These are phyloP conservation scores for Catostomus latipinnis DNA, from an alignment of 2,797 vertebrate genomes.

Conservation along the genomic window DNA sequence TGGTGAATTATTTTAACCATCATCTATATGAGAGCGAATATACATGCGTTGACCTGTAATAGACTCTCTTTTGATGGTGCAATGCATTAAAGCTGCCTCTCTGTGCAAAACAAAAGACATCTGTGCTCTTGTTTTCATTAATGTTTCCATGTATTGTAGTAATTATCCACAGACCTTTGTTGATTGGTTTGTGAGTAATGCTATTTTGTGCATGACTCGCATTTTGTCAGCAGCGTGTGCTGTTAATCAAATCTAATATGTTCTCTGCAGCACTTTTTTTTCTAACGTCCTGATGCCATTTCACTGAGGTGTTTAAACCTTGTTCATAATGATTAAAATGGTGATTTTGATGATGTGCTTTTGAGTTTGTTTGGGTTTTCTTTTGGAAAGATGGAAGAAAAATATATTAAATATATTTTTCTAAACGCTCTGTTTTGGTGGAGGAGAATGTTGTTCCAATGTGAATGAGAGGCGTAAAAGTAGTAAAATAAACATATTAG, in stretches of 20 bases:
- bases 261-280: slow-evolving; percentile 24
- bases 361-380: slow-evolving; percentile 7
- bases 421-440: too few species aligned
- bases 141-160: slow-evolving; percentile 33
- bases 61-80: slow-evolving; percentile 17
- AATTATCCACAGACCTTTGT: slow-evolving; percentile 50
- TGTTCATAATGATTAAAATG: slow-evolving; percentile 18
- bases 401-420: too few species aligned
- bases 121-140: slow-evolving; percentile 41
- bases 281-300: slow-evolving; percentile 35
- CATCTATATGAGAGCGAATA: neutral
- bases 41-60: slow-evolving; percentile 23
- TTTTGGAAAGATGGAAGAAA: neutral
- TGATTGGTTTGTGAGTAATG: slow-evolving; percentile 43
- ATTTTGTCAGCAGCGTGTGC: slow-evolving; percentile 51
- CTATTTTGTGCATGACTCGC: slow-evolving; percentile 30
- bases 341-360: neutral
- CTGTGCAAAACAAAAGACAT: slow-evolving; percentile 44
- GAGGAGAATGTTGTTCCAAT: too few species aligned
- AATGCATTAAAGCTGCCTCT: slow-evolving; percentile 36
- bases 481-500: too few species aligned
- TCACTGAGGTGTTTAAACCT: slow-evolving; percentile 38
- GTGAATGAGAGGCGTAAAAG: too few species aligned
- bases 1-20: neutral
- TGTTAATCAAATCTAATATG: slow-evolving; percentile 31